Evolutionary conservation across 2,888 invertebrate genomes (phyloP).

Genomic region (Lordiphosa andalusiaca): DNA sequence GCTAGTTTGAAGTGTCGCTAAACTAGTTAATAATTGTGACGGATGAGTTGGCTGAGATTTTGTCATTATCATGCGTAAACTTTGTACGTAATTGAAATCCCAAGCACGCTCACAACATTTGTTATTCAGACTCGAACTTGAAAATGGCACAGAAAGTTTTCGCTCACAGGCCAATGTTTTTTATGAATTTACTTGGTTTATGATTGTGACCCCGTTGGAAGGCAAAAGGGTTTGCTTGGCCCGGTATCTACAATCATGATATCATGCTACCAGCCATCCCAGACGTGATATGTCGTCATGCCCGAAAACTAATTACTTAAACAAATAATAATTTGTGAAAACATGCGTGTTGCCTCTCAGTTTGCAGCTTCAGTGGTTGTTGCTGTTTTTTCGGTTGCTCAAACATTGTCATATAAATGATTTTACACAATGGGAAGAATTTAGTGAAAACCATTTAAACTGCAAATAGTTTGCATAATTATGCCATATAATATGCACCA

Average conservation of each 20-base stretch:
- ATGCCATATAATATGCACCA: too few relatives aligned
- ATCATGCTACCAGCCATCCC: constrained; percentile 19
- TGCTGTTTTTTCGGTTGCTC: constrained; percentile 8
- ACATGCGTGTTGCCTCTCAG: constrained; percentile 44
- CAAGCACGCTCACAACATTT: constrained; percentile 26
- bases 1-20: constrained; percentile 12
- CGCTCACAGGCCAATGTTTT: constrained; percentile 17
- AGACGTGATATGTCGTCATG: constrained; percentile 37
- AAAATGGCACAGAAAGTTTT: constrained; percentile 47
- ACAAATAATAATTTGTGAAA: constrained; percentile 32
- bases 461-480: constrained; percentile 1
- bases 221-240: constrained; percentile 47
- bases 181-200: constrained; percentile 23
- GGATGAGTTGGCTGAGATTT: constrained; percentile 33
- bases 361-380: constrained; percentile 32
- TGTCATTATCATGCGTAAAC: constrained; percentile 21
- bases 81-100: constrained; percentile 39
- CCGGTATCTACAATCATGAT: constrained; percentile 19
- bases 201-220: constrained; percentile 42
- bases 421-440: constrained; percentile 1
- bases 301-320: constrained; percentile 54
- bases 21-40: constrained; percentile 42
- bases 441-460: neutral
- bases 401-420: constrained; percentile 11
- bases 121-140: constrained; percentile 45